Conservation (phyloP, 30 jellyfish, hydroid and myxozoan genomes). For the Euphysa ruthae region DNA sequence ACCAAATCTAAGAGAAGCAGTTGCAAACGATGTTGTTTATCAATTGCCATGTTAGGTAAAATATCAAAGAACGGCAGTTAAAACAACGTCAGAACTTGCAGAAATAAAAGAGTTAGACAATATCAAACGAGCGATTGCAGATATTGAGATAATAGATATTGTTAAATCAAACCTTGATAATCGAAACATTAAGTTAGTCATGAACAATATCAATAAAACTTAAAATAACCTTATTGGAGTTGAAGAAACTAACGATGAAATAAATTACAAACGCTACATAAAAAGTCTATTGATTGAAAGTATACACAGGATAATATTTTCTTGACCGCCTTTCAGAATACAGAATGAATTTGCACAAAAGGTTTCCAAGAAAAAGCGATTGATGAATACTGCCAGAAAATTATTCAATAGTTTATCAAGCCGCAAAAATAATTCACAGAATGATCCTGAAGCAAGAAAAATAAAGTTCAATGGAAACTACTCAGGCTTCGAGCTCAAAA, state of each 20-base stretch:
- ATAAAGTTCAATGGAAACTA: too few species aligned
- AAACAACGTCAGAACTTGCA: neutral
- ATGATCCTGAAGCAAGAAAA: conserved; percentile 13
- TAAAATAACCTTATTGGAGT: conserved; percentile 3
- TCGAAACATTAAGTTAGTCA: neutral
- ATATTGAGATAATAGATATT: conserved; percentile 2
- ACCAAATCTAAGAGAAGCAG: conserved; percentile 1
- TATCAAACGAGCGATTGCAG: conserved; percentile 2
- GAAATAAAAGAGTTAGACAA: neutral
- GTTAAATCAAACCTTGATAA: neutral
- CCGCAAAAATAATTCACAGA: conserved; percentile 23
- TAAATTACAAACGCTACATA: conserved; percentile 13
- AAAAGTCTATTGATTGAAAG: neutral
- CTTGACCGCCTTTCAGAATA: conserved; percentile 4
- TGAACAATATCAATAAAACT: conserved; percentile 2
- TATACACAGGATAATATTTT: neutral
- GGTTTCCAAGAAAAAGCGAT: conserved; percentile 9
- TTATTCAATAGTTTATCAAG: conserved; percentile 5
- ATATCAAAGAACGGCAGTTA: neutral
- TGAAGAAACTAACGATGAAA: neutral
- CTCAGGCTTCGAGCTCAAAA: too few species aligned
- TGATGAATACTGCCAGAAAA: neutral
- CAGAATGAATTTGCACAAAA: neutral
- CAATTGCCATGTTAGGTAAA: neutral
- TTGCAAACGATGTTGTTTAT: conserved; percentile 1